Evolutionary conservation across 2,797 vertebrate species (phyloP).

Genomic region (Enteromius viviparus): DNA sequence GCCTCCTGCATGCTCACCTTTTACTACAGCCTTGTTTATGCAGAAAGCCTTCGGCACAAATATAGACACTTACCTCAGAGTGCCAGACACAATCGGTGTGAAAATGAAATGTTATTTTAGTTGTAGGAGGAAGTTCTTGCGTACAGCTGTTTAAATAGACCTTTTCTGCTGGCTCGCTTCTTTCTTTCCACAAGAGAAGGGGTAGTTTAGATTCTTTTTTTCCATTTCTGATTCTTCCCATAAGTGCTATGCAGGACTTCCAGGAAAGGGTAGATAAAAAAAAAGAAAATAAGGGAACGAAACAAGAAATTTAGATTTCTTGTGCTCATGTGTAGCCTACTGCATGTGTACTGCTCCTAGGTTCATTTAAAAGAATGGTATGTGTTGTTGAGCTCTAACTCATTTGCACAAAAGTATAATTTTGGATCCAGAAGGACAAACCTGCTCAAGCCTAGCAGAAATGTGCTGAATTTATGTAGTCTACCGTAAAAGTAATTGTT

Average conservation of each 20-base stretch:
- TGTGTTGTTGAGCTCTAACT: not conserved
- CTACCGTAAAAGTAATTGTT: not conserved
- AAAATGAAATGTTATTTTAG: constrained; percentile 23
- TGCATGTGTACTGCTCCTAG: not conserved
- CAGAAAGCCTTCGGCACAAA: not conserved
- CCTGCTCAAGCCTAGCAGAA: not conserved
- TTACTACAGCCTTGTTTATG: constrained; percentile 3
- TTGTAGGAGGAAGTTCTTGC: not conserved
- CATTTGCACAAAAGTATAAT: not conserved
- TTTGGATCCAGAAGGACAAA: not conserved
- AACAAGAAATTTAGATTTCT: not conserved
- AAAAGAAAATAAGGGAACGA: not conserved
- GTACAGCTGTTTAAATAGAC: constrained; percentile 25
- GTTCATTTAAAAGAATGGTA: constrained; percentile 30
- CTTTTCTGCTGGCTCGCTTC: not conserved
- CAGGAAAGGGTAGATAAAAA: not conserved
- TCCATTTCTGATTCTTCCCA: not conserved
- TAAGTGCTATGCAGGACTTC: not conserved
- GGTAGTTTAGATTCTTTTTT: not conserved
- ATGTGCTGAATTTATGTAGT: constrained; percentile 5
- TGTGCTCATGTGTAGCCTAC: not conserved
- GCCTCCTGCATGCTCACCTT: not conserved
- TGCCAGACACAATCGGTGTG: constrained; percentile 3
- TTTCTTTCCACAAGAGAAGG: constrained; percentile 10
- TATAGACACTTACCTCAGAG: not conserved